phyloP scores from a whole-genome alignment of 2,888 invertebrate genomes.

The Apamea sordens region DNA sequence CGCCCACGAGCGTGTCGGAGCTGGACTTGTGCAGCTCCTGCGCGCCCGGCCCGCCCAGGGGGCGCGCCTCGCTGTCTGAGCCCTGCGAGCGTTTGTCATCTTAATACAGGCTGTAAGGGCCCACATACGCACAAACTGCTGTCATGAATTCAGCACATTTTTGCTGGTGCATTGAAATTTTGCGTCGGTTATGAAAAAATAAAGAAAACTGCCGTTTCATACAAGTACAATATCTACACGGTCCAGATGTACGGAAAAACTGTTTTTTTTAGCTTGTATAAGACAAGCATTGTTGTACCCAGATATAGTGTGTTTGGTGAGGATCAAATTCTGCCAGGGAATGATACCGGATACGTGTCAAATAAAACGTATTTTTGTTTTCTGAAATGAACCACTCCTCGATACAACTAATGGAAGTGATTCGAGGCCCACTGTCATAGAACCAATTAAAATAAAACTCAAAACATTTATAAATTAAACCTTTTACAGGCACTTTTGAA shows the following conservation, averaged over 20 bases:
- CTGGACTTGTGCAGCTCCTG: slow-evolving; percentile 83
- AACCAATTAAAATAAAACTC: too few relatives aligned
- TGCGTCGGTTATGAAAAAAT: background rate
- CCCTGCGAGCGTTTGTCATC: slow-evolving; percentile 61
- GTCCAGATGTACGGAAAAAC: background rate
- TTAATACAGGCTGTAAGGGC: background rate
- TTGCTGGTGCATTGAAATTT: background rate
- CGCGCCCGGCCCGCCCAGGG: slow-evolving; percentile 66
- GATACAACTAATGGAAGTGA: background rate
- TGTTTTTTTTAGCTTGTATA: too few relatives aligned
- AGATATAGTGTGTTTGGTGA: background rate
- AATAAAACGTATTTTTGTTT: background rate
- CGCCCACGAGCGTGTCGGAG: slow-evolving; percentile 83
- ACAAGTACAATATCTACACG: background rate
- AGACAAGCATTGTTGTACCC: too few relatives aligned
- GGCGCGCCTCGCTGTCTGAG: slow-evolving; percentile 72
- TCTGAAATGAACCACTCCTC: background rate
- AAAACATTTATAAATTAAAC: background rate
- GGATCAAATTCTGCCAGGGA: background rate
- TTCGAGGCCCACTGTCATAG: background rate
- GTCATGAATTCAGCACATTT: too few relatives aligned
- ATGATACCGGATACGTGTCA: too few relatives aligned
- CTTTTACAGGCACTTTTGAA: background rate
- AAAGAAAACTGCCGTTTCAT: background rate
- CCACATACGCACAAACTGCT: background rate